Conservation (phyloP, 2,797 vertebrate species). For the Karalla daura region DNA sequence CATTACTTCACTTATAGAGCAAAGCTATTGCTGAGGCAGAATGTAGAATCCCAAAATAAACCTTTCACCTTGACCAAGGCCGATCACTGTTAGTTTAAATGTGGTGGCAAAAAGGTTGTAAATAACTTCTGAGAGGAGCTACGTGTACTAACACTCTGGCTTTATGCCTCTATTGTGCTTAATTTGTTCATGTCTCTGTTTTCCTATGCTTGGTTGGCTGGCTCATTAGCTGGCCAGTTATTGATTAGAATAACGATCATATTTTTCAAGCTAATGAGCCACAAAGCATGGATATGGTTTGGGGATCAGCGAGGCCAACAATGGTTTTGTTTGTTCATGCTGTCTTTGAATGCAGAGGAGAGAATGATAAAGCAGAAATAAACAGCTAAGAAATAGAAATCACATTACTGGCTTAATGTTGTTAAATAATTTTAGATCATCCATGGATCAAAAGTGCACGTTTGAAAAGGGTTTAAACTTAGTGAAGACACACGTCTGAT, state of each 20-base stretch:
- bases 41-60: slow-evolving; percentile 14
- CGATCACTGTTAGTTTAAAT: slow-evolving; percentile 1
- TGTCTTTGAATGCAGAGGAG: neutral
- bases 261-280: slow-evolving; percentile 62
- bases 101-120: neutral
- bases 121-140: slow-evolving; percentile 10
- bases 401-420: neutral
- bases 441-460: neutral
- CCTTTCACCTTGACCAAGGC: slow-evolving; percentile 9
- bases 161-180: neutral
- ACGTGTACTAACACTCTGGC: neutral
- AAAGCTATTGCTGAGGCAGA: slow-evolving; percentile 13
- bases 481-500: too few species aligned
- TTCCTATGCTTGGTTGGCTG: slow-evolving; percentile 15
- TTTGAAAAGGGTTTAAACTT: neutral
- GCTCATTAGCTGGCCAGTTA: slow-evolving; percentile 48
- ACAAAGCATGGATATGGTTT: slow-evolving; percentile 28
- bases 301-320: slow-evolving; percentile 39
- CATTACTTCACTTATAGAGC: neutral
- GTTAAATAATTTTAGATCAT: neutral
- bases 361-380: neutral
- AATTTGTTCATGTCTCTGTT: slow-evolving; percentile 18
- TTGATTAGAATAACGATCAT: slow-evolving; percentile 45
- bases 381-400: neutral
- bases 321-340: slow-evolving; percentile 28